phyloP scores from a whole-genome alignment of 2,797 vertebrate genomes.

The Cephalopachus bancanus region DNA sequence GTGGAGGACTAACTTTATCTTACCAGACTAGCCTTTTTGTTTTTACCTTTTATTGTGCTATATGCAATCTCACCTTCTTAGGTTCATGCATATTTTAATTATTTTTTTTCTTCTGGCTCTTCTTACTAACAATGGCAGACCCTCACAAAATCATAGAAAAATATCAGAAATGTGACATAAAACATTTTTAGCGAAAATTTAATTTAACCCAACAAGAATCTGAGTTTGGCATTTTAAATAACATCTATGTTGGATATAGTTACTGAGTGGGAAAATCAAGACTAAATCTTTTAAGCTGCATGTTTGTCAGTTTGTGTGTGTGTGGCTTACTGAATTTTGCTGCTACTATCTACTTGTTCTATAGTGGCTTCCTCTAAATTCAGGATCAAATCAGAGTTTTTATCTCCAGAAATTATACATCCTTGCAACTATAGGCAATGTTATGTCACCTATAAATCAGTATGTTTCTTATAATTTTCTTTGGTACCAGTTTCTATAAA shows the following conservation, averaged over 20 bases:
- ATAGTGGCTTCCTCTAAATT: background rate
- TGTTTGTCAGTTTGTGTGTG: background rate
- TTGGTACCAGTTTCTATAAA: background rate
- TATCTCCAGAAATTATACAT: background rate
- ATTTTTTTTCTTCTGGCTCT: background rate
- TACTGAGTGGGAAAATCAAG: background rate
- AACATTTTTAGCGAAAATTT: background rate
- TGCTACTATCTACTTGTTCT: background rate
- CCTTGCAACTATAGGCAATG: background rate
- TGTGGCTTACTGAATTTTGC: background rate
- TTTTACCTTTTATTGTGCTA: background rate
- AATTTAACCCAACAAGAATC: background rate
- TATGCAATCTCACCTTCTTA: background rate
- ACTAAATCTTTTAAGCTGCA: background rate
- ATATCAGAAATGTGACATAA: conserved; percentile 26
- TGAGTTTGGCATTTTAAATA: background rate
- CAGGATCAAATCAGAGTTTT: background rate
- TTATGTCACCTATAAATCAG: background rate
- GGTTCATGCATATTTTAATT: background rate
- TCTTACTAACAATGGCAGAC: background rate
- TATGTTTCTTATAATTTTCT: background rate
- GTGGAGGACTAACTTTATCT: background rate
- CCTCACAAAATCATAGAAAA: background rate
- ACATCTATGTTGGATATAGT: background rate
- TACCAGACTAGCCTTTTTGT: background rate